These are phyloP conservation scores for Crocallis elinguaria DNA, from an alignment of 2,888 invertebrate species.

Conservation along the genomic window DNA sequence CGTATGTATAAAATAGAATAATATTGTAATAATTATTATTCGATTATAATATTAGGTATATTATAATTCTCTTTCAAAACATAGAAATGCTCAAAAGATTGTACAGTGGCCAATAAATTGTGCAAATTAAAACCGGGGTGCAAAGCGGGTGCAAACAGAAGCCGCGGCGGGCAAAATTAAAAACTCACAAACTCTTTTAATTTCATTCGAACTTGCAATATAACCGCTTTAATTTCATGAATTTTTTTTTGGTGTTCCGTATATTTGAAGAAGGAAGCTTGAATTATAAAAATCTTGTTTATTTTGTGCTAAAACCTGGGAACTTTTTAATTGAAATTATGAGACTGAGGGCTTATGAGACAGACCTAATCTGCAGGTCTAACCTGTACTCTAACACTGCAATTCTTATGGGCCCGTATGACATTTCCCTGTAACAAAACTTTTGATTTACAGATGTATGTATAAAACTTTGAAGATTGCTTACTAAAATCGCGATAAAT, in stretches of 20 bases:
- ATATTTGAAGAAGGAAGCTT: conserved; percentile 1
- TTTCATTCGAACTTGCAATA: conserved; percentile 17
- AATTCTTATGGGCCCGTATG: too few relatives aligned
- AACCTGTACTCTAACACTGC: too few relatives aligned
- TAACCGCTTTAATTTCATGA: conserved; percentile 4
- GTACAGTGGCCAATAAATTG: conserved; percentile 14
- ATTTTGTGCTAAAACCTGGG: too few relatives aligned
- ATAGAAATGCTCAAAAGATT: neutral
- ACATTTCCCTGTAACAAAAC: too few relatives aligned
- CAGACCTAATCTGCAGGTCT: too few relatives aligned
- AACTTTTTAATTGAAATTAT: too few relatives aligned
- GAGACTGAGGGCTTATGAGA: too few relatives aligned
- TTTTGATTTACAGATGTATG: too few relatives aligned
- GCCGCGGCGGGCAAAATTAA: conserved; percentile 17
- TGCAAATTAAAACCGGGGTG: conserved; percentile 22
- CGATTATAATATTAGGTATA: too few relatives aligned
- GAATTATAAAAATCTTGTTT: neutral
- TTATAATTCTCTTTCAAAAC: neutral
- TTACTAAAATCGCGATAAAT: too few relatives aligned
- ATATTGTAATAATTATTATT: too few relatives aligned
- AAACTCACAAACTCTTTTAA: conserved; percentile 24
- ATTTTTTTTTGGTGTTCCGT: conserved; percentile 1
- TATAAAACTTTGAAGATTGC: too few relatives aligned
- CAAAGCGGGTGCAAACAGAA: conserved; percentile 13
- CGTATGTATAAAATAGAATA: neutral